A percentile compares a stretch with the other conserved stretches of the same genome.
phyloP scores from a whole-genome alignment of 2,797 vertebrate genomes.

The Malacoraja senta region DNA sequence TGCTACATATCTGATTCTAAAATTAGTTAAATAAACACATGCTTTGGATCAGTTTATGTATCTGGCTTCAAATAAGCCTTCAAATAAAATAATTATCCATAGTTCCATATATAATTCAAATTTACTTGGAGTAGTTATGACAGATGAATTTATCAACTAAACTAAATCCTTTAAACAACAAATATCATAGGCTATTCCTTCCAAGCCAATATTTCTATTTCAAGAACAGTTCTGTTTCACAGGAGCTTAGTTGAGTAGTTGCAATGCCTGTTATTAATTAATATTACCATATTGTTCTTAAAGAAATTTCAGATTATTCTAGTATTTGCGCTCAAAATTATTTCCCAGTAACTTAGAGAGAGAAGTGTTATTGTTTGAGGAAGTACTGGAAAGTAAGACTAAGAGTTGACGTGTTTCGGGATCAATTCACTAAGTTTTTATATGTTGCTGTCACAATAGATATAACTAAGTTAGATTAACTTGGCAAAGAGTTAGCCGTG shows the following conservation, averaged over 20 bases:
- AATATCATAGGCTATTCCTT: background rate
- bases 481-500: background rate
- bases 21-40: background rate
- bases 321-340: background rate
- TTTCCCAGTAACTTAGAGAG: background rate
- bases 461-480: conserved; percentile 2
- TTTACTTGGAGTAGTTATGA: background rate
- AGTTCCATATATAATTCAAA: background rate
- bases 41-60: background rate
- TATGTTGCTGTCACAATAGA: background rate
- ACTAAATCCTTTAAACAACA: background rate
- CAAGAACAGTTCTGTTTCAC: conserved; percentile 1
- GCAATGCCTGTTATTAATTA: background rate
- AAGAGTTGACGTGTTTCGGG: background rate
- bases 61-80: background rate
- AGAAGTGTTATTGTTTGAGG: background rate
- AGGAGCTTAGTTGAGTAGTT: background rate
- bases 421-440: background rate
- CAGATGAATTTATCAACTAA: background rate
- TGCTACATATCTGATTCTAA: background rate
- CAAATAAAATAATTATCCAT: background rate
- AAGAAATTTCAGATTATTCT: background rate
- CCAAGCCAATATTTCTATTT: background rate
- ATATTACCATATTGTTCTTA: background rate
- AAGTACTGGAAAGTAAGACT: background rate